Conservation (phyloP, 2,888 invertebrate genomes). For the Nomada ferruginata region DNA sequence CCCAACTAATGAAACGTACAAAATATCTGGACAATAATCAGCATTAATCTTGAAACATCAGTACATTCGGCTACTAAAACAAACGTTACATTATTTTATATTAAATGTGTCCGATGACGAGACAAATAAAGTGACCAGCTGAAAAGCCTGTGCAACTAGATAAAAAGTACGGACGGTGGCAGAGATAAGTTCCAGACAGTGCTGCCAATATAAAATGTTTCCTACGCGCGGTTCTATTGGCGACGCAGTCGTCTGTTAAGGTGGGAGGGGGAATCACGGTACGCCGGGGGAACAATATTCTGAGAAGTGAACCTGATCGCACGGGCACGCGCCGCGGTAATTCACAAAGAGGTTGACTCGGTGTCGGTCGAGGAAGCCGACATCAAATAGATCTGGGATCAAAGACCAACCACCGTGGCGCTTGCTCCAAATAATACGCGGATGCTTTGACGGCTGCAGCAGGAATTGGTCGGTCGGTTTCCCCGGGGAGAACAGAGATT, state of each 20-base stretch:
- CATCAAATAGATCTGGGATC: constrained; percentile 9
- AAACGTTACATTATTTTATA: too few relatives aligned
- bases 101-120: too few relatives aligned
- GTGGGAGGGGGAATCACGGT: neutral
- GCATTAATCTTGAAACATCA: too few relatives aligned
- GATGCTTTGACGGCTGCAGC: neutral
- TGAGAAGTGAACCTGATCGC: neutral
- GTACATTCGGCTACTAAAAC: too few relatives aligned
- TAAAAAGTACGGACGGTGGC: too few relatives aligned
- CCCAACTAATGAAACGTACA: neutral
- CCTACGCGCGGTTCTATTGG: too few relatives aligned
- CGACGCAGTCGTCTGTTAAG: too few relatives aligned
- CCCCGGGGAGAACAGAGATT: neutral
- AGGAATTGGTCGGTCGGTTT: neutral
- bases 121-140: too few relatives aligned
- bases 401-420: neutral
- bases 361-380: too few relatives aligned
- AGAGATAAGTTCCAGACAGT: too few relatives aligned
- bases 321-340: neutral
- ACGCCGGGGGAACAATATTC: neutral
- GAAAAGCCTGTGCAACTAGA: too few relatives aligned
- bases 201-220: too few relatives aligned
- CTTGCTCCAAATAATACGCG: neutral
- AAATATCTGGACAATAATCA: neutral
- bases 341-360: neutral